Evolutionary conservation across 2,113 vertebrate genomes (phyloP).

Genomic region (Halichoeres trimaculatus): DNA sequence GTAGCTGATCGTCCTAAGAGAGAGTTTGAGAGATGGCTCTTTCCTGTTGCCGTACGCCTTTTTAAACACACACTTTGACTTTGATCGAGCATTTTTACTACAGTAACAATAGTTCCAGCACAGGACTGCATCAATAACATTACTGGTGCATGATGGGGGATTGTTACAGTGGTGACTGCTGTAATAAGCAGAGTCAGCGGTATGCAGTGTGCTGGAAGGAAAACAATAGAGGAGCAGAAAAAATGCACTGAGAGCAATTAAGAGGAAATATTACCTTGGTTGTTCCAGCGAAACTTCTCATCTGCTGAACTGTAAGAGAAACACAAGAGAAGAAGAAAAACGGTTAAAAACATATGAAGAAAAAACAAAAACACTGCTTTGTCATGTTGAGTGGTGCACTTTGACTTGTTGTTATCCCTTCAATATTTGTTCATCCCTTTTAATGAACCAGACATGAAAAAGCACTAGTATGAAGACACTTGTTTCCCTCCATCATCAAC

Average conservation of each 20-base stretch:
- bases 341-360: slow-evolving; percentile 19
- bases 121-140: slow-evolving; percentile 21
- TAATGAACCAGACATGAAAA: too few species aligned
- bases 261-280: slow-evolving; percentile 88
- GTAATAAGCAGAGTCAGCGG: slow-evolving; percentile 33
- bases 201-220: neutral
- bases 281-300: slow-evolving; percentile 98
- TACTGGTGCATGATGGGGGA: neutral
- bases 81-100: neutral
- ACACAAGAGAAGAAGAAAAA: slow-evolving; percentile 52
- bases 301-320: slow-evolving; percentile 91
- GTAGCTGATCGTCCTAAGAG: too few species aligned
- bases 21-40: neutral
- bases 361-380: neutral
- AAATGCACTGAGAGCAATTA: slow-evolving; percentile 12
- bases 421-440: too few species aligned
- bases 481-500: too few species aligned
- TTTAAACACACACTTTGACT: neutral
- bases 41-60: neutral
- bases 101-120: neutral
- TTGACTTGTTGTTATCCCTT: neutral
- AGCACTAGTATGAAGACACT: too few species aligned
- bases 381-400: too few species aligned
- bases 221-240: slow-evolving; percentile 27
- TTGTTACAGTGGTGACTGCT: slow-evolving; percentile 9